phyloP scores from a whole-genome alignment of 2,888 invertebrate species.

The Cerceris ruficornis region DNA sequence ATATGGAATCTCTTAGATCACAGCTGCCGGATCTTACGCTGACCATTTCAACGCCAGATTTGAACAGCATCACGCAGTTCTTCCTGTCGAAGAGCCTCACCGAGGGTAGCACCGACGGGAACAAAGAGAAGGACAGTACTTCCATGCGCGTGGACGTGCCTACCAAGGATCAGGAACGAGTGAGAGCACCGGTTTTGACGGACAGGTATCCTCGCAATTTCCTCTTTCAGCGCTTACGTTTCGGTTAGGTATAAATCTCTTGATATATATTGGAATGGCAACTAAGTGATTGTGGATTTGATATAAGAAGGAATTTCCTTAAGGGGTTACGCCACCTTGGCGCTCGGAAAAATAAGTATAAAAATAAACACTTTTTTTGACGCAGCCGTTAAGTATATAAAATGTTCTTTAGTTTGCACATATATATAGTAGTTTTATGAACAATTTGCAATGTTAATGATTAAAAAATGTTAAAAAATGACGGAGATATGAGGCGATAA shows the following conservation, averaged over 20 bases:
- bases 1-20: constrained; percentile 86
- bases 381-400: too few species aligned
- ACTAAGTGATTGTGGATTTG: too few species aligned
- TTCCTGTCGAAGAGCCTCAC: constrained; percentile 84
- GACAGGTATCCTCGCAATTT: constrained; percentile 72
- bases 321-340: too few species aligned
- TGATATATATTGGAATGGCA: too few species aligned
- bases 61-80: constrained; percentile 88
- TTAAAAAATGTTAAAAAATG: too few species aligned
- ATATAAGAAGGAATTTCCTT: too few species aligned
- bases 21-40: constrained; percentile 87
- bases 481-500: too few species aligned
- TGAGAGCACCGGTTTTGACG: constrained; percentile 67
- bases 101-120: constrained; percentile 71
- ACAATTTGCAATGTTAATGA: too few species aligned
- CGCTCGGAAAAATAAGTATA: too few species aligned
- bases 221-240: not conserved
- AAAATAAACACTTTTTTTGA: too few species aligned
- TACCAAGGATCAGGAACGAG: constrained; percentile 66
- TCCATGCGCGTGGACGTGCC: constrained; percentile 71
- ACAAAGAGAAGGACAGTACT: constrained; percentile 74
- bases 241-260: not conserved
- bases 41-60: constrained; percentile 87
- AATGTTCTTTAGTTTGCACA: too few species aligned
- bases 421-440: too few species aligned